phyloP scores from a whole-genome alignment of 2,797 vertebrate genomes.

The Paratrypauchen microcephalus region DNA sequence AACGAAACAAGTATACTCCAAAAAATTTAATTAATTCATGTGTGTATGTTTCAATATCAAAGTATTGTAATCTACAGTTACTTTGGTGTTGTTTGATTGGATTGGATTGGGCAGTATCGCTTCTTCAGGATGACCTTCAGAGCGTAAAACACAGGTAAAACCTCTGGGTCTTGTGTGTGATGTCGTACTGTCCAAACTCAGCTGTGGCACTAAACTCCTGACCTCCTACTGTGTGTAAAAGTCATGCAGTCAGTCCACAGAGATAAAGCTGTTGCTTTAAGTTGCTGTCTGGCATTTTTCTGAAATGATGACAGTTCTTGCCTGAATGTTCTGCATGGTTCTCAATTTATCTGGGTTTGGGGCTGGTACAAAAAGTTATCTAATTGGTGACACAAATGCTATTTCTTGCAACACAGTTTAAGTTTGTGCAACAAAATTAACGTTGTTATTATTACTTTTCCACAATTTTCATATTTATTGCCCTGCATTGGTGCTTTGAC shows the following conservation, averaged over 20 bases:
- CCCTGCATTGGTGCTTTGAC: neutral
- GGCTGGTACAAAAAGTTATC: neutral
- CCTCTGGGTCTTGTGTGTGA: neutral
- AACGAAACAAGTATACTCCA: no score
- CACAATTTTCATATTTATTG: no score
- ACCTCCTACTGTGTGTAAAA: neutral
- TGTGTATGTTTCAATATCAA: no score
- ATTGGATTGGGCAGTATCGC: neutral
- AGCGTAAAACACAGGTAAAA: neutral
- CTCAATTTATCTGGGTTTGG: neutral
- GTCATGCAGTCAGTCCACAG: neutral
- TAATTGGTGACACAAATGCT: neutral
- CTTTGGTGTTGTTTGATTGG: no score
- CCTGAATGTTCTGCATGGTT: neutral
- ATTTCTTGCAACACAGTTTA: neutral
- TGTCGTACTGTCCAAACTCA: neutral
- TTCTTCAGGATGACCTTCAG: conserved; percentile 6
- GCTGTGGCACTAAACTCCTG: neutral
- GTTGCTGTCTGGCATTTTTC: neutral
- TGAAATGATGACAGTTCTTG: neutral
- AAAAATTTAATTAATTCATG: no score
- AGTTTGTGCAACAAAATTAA: no score
- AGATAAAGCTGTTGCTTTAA: neutral
- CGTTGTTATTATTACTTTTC: no score
- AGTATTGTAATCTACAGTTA: no score